Base-by-base conservation (phyloP, 1,140 invertebrate species). In the Drosophila neocordata region DNA sequence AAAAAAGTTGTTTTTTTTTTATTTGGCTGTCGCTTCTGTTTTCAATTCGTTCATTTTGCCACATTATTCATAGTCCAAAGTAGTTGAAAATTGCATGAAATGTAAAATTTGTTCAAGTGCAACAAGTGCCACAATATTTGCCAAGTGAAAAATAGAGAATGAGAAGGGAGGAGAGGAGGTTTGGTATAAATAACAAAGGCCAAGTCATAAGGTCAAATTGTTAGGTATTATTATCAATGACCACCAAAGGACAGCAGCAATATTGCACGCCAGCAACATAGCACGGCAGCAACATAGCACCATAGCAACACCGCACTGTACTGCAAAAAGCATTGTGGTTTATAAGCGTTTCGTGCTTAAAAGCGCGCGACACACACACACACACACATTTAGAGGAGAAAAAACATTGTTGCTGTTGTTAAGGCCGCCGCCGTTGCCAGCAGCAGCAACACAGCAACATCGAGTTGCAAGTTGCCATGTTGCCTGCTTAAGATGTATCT, bases 401-500 rank as follows among this genome's bases (percentile, higher is more conserved):
- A 56, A 79, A 79, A 79, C 77, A 79, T 64, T 79, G 77, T 79
- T 63, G 75, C 76, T 72, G 63, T 77, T 73, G 72, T 56, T 55
- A 55, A 56, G 65, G 69, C 62, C 69, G 66, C 62, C 41, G 41
- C 15, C 41, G 41, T 5, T n/a, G 41, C 15, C 15, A 20, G 15
- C 41, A 48, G 73, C 80, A 75, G 72, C 79, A 83, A 6, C 27
- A 7, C 70, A 74, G 73, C 80, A 75, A 76, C 79, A 83, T 79
- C 41, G 65, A 71, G 73, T 60, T 60, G 74, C 67, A 76, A 59
- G 75, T 18, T 52, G 73, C 27, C 57, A 55, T 62, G 61, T 64
- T 75, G 83, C 69, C 82, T 87, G 82, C 77, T 85, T 78, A 81
- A 87, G 75, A 87, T 87, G 78, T 79, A 82, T 87, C 71, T 87